phyloP scores from a whole-genome alignment of 2,113 vertebrate genomes.

The Hyla sarda region DNA sequence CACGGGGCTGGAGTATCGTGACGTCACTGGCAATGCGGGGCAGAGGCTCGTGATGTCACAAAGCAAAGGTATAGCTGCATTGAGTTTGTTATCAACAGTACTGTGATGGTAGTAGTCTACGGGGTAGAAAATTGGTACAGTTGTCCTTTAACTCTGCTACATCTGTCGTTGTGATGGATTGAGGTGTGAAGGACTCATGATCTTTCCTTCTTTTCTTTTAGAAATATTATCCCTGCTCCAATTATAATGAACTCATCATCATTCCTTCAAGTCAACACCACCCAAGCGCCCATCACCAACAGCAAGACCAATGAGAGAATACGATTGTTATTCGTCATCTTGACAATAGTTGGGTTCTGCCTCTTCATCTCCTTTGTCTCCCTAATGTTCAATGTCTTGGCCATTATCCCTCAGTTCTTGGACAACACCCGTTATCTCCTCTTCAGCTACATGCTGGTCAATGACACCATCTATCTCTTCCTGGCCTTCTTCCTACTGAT shows the following conservation, averaged over 20 bases:
- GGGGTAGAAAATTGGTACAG: too few relatives aligned
- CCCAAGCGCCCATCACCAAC: not conserved
- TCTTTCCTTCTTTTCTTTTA: not conserved
- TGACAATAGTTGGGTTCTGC: not conserved
- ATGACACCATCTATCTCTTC: not conserved
- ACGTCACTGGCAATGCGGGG: too few relatives aligned
- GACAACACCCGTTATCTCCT: not conserved
- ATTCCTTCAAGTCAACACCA: not conserved
- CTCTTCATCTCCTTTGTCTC: conserved; percentile 14
- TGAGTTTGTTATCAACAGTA: too few relatives aligned
- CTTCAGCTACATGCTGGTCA: conserved; percentile 7
- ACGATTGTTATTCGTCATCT: not conserved
- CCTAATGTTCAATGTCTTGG: not conserved
- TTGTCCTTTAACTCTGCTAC: too few relatives aligned
- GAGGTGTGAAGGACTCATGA: not conserved
- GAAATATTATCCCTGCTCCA: not conserved
- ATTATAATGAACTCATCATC: not conserved
- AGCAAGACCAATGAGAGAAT: not conserved
- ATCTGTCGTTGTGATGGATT: not conserved
- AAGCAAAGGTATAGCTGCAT: too few relatives aligned
- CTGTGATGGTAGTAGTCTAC: too few relatives aligned
- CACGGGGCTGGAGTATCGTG: too few relatives aligned
- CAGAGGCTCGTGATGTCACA: too few relatives aligned
- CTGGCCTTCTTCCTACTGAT: not conserved
- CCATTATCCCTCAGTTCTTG: not conserved